Evolutionary conservation across 2,113 vertebrate genomes (phyloP), one percentile per base, ranked within the genome.

Genomic region (Rutilus rutilus): DNA sequence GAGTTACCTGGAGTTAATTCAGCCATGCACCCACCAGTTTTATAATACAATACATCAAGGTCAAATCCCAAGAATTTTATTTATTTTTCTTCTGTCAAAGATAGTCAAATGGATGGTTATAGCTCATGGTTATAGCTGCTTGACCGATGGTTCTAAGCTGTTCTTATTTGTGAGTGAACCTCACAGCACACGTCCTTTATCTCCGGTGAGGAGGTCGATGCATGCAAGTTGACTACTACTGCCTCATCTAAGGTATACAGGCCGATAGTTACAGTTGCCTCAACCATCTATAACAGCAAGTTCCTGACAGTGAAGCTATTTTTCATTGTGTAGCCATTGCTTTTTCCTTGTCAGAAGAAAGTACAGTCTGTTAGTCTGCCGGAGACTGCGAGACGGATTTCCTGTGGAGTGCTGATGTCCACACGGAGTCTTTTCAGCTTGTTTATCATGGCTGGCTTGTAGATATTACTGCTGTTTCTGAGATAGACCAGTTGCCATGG

Each of bases 281-380:
- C 60, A 81, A 78, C 60, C 54, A 62, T 79, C 78, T 64, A 42
- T 80, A 62, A 82, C 25, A 12, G 62, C 10, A 69, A 71, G 65
- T 57, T 83, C 81, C 65, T 83, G 19, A 83, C 81, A 71, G 65
- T n/a, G 27, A 73, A 57, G 47, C 14, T 73, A 36, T 83, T 83
- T 83, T 83, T 50, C 12, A 83, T 83, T 71, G 30, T 83, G 65
- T 52, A 71, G 80, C 57, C 12, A 5, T 50, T 36, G 30, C 14
- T 83, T 57, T 69, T 71, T 83, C 65, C 64, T 54, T 69, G 47
- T 83, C 81, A 83, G 65, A 73, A 54, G 19, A 83, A 83, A 83
- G 64, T 12, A n/a, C 47, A 71, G 27, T 57, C 47, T 57, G 71
- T 71, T 83, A 83, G 65, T 30, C 19, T 71, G 81, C 65, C 11